Evolutionary conservation across 2,888 invertebrate genomes (phyloP).

Genomic region (Eueremaeus valkanovi): DNA sequence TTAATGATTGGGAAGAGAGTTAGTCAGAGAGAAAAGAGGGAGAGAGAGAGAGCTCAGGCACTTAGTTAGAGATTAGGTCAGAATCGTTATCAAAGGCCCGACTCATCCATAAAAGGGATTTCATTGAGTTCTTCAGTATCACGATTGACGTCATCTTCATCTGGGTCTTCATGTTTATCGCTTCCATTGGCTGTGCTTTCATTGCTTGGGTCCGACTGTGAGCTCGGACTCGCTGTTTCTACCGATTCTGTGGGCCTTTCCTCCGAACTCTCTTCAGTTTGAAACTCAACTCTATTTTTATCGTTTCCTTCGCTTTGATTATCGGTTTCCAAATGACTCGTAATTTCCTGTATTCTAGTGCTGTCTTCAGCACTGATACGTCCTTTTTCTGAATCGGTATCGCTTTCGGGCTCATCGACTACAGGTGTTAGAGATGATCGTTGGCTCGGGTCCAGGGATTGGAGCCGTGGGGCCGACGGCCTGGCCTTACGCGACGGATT

Average conservation of each 20-base stretch:
- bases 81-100: background rate
- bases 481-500: conserved; percentile 85
- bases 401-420: conserved; percentile 40
- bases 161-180: background rate
- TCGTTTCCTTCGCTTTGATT: background rate
- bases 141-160: background rate
- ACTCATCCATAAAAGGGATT: conserved; percentile 20
- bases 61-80: background rate
- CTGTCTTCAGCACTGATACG: background rate
- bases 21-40: too few species aligned
- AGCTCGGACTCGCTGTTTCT: background rate
- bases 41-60: background rate
- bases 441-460: conserved; percentile 35
- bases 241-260: too few species aligned
- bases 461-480: conserved; percentile 54
- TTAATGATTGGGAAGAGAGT: too few species aligned
- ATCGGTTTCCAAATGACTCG: background rate
- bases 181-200: background rate
- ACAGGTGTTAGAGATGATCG: conserved; percentile 26
- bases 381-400: conserved; percentile 28
- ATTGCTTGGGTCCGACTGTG: background rate
- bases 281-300: background rate
- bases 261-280: background rate
- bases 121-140: background rate
- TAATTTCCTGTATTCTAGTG: background rate